A percentile compares a stretch with the other conserved stretches of the same genome.
phyloP scores from a whole-genome alignment of 2,797 vertebrate genomes.

The Amazona finschi region DNA sequence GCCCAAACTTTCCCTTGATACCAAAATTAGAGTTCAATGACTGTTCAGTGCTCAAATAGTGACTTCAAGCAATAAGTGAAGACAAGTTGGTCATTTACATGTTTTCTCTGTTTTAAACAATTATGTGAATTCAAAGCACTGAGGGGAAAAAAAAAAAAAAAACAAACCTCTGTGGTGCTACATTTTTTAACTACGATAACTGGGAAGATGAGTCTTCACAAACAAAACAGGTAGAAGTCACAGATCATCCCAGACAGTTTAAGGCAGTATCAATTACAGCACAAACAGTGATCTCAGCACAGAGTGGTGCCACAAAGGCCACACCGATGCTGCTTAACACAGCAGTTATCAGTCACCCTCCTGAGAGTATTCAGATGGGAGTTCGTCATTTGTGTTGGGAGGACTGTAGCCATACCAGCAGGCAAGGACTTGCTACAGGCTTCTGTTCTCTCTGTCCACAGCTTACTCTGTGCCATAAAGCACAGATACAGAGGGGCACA shows the following conservation, averaged over 20 bases:
- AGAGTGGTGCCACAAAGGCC: neutral
- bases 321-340: neutral
- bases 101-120: neutral
- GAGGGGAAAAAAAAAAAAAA: neutral
- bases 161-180: neutral
- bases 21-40: neutral
- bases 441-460: neutral
- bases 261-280: neutral
- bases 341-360: neutral
- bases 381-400: neutral
- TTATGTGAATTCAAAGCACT: neutral
- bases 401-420: neutral
- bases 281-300: neutral
- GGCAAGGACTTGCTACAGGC: neutral
- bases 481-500: neutral
- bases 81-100: accelerated
- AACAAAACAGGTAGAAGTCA: neutral
- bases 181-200: neutral
- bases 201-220: neutral
- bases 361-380: neutral
- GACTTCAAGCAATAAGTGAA: neutral
- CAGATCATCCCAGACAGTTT: neutral
- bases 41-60: neutral
- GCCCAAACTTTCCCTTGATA: neutral
- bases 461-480: neutral